These are phyloP conservation scores for Phoxinus dragarum DNA, from an alignment of 2,797 vertebrate genomes.

Conservation along the genomic window DNA sequence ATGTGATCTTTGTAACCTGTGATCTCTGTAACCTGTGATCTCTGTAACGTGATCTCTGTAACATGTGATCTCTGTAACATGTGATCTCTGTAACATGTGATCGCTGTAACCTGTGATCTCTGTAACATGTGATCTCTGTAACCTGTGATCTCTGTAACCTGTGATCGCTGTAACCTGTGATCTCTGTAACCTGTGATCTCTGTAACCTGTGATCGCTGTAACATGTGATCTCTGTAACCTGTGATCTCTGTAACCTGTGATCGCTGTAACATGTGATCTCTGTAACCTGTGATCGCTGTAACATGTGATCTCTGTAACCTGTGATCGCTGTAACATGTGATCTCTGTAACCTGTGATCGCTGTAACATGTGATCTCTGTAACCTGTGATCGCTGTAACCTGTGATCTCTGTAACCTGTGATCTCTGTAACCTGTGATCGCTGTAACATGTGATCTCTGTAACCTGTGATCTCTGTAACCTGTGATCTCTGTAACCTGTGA, in stretches of 20 bases:
- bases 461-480: too few species aligned
- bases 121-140: constrained; percentile 68
- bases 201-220: constrained; percentile 70
- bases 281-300: too few species aligned
- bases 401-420: constrained; percentile 18
- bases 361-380: constrained; percentile 70
- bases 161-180: constrained; percentile 25
- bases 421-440: too few species aligned
- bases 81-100: constrained; percentile 71
- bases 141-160: constrained; percentile 80
- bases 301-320: constrained; percentile 70
- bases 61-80: constrained; percentile 68
- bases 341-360: too few species aligned
- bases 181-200: constrained; percentile 69
- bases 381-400: constrained; percentile 69
- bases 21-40: constrained; percentile 69
- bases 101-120: too few species aligned
- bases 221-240: constrained; percentile 71
- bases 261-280: constrained; percentile 71
- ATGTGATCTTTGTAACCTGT: constrained; percentile 65
- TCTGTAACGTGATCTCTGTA: constrained; percentile 57
- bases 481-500: constrained; percentile 69
- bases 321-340: constrained; percentile 70
- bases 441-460: constrained; percentile 70
- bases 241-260: too few species aligned